Conservation (phyloP, 2,797 vertebrate species). For the Rhadinocentrus ornatus region DNA sequence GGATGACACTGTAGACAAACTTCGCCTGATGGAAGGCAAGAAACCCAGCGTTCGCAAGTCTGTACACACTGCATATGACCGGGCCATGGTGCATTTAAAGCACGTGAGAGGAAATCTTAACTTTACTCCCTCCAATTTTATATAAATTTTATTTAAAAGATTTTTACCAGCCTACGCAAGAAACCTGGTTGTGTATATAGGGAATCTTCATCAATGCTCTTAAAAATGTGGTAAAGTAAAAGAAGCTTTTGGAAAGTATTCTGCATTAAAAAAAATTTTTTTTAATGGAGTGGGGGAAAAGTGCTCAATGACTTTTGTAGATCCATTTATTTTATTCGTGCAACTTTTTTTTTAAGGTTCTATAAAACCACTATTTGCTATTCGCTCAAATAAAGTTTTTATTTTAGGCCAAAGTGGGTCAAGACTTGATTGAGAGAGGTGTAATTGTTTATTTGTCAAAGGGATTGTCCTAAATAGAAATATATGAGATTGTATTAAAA, state of each 20-base stretch:
- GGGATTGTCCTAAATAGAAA: conserved; percentile 65
- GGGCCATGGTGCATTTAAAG: conserved; percentile 94
- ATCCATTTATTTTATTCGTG: conserved; percentile 52
- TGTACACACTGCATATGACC: conserved; percentile 95
- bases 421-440: conserved; percentile 46
- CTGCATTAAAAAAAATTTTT: conserved; percentile 48
- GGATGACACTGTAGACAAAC: conserved; percentile 96
- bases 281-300: conserved; percentile 23
- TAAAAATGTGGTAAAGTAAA: conserved; percentile 18
- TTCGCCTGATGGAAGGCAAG: conserved; percentile 95
- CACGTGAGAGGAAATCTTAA: conserved; percentile 90
- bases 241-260: conserved; percentile 34
- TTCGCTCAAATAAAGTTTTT: conserved; percentile 66
- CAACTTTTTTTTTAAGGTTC: conserved; percentile 54
- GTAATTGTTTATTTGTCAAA: conserved; percentile 72
- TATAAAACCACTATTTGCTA: conserved; percentile 74
- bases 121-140: conserved; percentile 90
- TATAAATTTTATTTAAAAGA: conserved; percentile 77
- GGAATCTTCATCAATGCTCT: conserved; percentile 43
- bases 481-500: conserved; percentile 76
- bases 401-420: conserved; percentile 74
- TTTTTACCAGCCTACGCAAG: conserved; percentile 52
- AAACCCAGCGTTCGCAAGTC: conserved; percentile 98
- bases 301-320: conserved; percentile 58
- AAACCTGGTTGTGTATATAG: conserved; percentile 38